Evolutionary conservation across 2,888 invertebrate species (phyloP), one percentile per base, ranked within the genome.

Genomic region (Elmis aenea): DNA sequence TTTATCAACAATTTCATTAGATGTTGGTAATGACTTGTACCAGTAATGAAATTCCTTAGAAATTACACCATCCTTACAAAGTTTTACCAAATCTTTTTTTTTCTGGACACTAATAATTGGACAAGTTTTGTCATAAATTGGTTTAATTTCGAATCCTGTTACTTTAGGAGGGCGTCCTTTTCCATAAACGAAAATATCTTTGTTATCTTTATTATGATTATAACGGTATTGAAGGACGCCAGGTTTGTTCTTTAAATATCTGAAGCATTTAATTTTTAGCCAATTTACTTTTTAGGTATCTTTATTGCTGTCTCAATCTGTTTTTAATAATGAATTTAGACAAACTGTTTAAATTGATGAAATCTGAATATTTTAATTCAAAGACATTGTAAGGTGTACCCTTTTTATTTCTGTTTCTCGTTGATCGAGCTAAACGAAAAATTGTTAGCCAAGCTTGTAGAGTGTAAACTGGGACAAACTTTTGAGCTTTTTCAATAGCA

Each of bases 391-490:
- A 18, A n/a, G n/a, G n/a, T 31, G 10, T 16, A 11, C 28, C 32
- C 18, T 31, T 27, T n/a, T 38, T 40, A n/a, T 33, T 25, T 13
- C 33, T 38, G 15, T 36, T 26, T 15, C 44, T 35, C 4, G 9
- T 12, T 22, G 38, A 38, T 25, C 42, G 35, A 11, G 45, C 44
- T 32, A 35, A 33, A 9, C 39, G 38, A 29, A 47, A 45, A 20
- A 47, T 39, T 25, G 27, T 33, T 16, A 45, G 16, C 39, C 45
- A 47, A 29, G 44, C 42, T 14, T 45, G 34, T 2, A 45, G 33
- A n/a, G 41, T 44, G 28, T 36, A 45, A 18, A 45, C 42, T 16
- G 42, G 33, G n/a, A 47, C 42, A 47, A 29, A 31, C 21, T 42
- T 38, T 33, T 45, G 24, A 27, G 41, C 44, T 10, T 32, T 26